Base-by-base conservation (phyloP, 2,113 vertebrate species). In the Tiliqua scincoides region DNA sequence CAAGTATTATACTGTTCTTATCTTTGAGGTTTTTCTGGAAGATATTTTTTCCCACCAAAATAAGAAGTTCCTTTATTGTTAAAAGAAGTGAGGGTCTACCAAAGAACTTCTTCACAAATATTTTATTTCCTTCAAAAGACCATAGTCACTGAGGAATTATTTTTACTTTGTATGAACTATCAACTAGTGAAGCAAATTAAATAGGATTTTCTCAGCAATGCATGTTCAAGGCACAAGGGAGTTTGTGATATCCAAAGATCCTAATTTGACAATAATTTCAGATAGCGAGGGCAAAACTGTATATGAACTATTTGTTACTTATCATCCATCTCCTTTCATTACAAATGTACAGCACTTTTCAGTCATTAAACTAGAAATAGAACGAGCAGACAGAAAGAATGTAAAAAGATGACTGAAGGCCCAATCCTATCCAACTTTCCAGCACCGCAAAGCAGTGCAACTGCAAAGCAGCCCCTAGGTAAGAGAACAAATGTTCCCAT, bases 121-220 rank as follows among this genome's bases (percentile, higher is more conserved):
- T 93, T 95, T 94, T 79, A 89, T 88, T 35, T 89, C 81, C 73
- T 91, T 76, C 62, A 85, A 73, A 87, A 92, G 87, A 91, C 86
- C 75, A 89, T 65, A 76, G 43, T 35, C 67, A 84, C 79, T 89
- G 88, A 25, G 52, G 85, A 87, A 83, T 90, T 92, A 92, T 79
- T 87, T 85, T 89, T 83, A 1, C 63, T 91, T 84, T 86, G 21
- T 75, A 43, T 88, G 62, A 89, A 76, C 83, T 90, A 89, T 71
- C 91, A 89, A 93, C 30, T 79, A 74, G 70, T 84, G 79, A 93
- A 94, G 82, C 85, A 94, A 95, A 95, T 93, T 92, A 92, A 93
- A 80, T 85, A 68, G 82, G 89, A 84, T 91, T 95, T 95, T 77
- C 88, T 87, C 82, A 83, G 86, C 76, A 93, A 90, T 93, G 91